phyloP scores from a whole-genome alignment of 2,888 invertebrate species.

The Brachynemurus nebulosus region DNA sequence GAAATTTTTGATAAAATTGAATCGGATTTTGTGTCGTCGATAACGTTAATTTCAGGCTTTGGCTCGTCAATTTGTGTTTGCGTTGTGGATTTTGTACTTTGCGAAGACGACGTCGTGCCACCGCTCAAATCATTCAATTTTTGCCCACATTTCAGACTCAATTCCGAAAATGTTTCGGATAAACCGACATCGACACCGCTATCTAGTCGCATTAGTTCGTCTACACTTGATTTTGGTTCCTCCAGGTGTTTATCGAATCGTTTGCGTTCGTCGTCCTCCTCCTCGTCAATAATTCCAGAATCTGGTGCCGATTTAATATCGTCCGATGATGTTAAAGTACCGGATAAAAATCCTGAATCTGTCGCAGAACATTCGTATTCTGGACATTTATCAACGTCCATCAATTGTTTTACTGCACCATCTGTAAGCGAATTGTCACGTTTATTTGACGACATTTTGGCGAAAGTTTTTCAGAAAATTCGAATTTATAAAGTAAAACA shows the following conservation, averaged over 20 bases:
- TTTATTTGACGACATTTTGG: too few relatives aligned
- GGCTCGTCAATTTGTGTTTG: too few relatives aligned
- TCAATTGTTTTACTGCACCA: too few relatives aligned
- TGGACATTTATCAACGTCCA: not conserved
- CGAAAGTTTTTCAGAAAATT: too few relatives aligned
- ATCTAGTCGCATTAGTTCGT: not conserved
- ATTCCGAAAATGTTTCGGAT: not conserved
- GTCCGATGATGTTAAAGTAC: not conserved
- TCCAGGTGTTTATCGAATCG: too few relatives aligned
- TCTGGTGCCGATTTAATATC: not conserved
- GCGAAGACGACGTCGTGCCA: too few relatives aligned
- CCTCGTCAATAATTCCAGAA: not conserved
- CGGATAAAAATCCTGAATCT: not conserved
- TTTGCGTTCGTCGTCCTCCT: not conserved
- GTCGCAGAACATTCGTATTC: not conserved
- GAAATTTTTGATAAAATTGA: not conserved
- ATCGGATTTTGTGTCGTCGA: not conserved
- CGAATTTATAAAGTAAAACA: too few relatives aligned
- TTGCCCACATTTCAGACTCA: not conserved
- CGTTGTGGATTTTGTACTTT: too few relatives aligned
- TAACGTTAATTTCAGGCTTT: not conserved
- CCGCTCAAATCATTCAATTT: conserved; percentile 2
- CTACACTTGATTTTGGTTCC: too few relatives aligned
- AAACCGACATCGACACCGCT: not conserved
- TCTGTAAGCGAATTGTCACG: too few relatives aligned